Evolutionary conservation across 92 coral and sea anemone genomes (phyloP).

Genomic region (Umimayanthus chanpuru): DNA sequence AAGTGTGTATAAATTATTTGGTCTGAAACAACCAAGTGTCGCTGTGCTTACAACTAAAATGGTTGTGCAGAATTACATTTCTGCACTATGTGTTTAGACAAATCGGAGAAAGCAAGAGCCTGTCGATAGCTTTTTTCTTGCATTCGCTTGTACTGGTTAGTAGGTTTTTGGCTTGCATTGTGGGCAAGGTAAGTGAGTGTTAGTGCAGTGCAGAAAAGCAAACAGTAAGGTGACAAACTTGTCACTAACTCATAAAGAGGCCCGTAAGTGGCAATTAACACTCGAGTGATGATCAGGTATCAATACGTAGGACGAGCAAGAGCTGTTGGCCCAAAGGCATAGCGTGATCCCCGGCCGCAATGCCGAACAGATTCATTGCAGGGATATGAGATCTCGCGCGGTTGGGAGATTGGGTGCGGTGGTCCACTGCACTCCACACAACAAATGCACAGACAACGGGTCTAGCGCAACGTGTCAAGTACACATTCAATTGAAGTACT

Average conservation of each 20-base stretch:
- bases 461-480: constrained; percentile 38
- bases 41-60: constrained; percentile 32
- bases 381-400: constrained; percentile 4
- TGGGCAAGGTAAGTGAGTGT: constrained; percentile 12
- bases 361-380: constrained; percentile 21
- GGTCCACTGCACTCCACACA: constrained; percentile 3
- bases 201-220: constrained; percentile 5
- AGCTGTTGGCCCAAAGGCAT: constrained; percentile 50
- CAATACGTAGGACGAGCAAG: constrained; percentile 31
- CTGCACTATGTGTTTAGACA: not conserved
- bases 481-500: constrained; percentile 24
- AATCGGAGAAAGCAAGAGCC: not conserved
- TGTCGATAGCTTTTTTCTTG: constrained; percentile 12
- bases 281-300: constrained; percentile 52
- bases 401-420: constrained; percentile 45
- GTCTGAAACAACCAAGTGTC: not conserved
- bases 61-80: not conserved
- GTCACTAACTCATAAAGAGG: constrained; percentile 50
- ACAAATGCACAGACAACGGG: constrained; percentile 26
- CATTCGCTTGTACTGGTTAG: not conserved
- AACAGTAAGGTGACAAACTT: constrained; percentile 42
- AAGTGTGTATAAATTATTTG: constrained; percentile 19
- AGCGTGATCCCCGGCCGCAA: constrained; percentile 37
- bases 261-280: constrained; percentile 50
- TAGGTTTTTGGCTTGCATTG: not conserved